Conservation (phyloP, 1,140 invertebrate species). For the Apis florea region DNA sequence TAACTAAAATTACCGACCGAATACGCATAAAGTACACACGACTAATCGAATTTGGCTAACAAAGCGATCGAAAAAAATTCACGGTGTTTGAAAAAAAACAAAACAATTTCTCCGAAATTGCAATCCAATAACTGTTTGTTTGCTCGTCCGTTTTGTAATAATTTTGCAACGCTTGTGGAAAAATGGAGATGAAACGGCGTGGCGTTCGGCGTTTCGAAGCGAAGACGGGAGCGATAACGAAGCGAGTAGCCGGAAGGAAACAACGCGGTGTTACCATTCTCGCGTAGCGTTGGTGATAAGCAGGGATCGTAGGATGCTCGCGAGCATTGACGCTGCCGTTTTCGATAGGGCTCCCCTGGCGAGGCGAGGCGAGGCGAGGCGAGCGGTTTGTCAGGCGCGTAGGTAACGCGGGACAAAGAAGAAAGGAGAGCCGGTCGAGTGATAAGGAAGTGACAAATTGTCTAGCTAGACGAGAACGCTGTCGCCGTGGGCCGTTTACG, state of each 20-base stretch:
- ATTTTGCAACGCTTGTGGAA: background rate
- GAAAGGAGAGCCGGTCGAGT: conserved; percentile 58
- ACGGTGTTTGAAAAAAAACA: no score
- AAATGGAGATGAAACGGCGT: background rate
- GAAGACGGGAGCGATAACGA: conserved; percentile 44
- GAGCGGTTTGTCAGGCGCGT: conserved; percentile 4
- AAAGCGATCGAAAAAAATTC: no score
- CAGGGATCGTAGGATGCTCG: conserved; percentile 62
- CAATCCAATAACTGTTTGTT: no score
- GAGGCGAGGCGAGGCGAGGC: background rate
- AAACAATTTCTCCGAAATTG: no score
- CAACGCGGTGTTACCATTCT: conserved; percentile 41
- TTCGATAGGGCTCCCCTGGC: conserved; percentile 37
- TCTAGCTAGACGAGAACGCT: conserved; percentile 70
- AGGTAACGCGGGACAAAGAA: conserved; percentile 42
- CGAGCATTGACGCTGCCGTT: conserved; percentile 62
- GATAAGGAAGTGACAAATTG: conserved; percentile 79
- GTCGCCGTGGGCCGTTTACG: conserved; percentile 36
- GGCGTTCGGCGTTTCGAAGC: background rate
- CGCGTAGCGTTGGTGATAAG: conserved; percentile 44
- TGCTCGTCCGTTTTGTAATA: no score
- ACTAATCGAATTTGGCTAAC: no score
- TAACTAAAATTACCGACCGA: no score
- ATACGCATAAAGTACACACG: no score
- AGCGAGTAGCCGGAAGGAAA: conserved; percentile 58